Evolutionary conservation across 2,797 vertebrate genomes (phyloP).

Genomic region (Neopelma chrysocephalum): DNA sequence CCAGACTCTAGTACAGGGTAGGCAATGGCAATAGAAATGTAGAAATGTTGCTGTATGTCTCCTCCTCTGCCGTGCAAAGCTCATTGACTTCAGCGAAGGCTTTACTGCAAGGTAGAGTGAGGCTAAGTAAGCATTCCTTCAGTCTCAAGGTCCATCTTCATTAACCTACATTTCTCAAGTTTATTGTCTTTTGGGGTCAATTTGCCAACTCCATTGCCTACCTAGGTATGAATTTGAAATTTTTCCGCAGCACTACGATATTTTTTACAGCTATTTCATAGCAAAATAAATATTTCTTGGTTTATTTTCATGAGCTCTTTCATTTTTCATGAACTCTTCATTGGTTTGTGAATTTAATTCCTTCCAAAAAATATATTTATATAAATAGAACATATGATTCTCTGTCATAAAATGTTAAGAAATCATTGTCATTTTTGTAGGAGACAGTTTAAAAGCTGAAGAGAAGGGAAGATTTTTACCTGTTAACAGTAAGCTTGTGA

Average conservation of each 20-base stretch:
- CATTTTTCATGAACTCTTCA: background rate
- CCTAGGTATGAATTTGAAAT: background rate
- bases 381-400: background rate
- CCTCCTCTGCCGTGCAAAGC: background rate
- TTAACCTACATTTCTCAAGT: background rate
- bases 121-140: background rate
- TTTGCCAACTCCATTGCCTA: background rate
- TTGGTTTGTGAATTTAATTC: background rate
- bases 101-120: background rate
- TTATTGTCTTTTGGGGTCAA: background rate
- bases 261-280: background rate
- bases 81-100: rapidly evolving
- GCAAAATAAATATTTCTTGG: background rate
- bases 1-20: background rate
- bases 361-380: background rate
- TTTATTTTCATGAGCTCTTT: background rate
- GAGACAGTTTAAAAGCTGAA: background rate
- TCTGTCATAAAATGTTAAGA: background rate
- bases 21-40: background rate
- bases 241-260: background rate
- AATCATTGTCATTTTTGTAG: background rate
- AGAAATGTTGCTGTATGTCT: background rate
- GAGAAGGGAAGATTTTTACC: background rate
- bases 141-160: background rate
- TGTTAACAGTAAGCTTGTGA: background rate